Evolutionary conservation across 2,888 invertebrate genomes (phyloP), one percentile per base, ranked within the genome.

Genomic region (Stramonita haemastoma): DNA sequence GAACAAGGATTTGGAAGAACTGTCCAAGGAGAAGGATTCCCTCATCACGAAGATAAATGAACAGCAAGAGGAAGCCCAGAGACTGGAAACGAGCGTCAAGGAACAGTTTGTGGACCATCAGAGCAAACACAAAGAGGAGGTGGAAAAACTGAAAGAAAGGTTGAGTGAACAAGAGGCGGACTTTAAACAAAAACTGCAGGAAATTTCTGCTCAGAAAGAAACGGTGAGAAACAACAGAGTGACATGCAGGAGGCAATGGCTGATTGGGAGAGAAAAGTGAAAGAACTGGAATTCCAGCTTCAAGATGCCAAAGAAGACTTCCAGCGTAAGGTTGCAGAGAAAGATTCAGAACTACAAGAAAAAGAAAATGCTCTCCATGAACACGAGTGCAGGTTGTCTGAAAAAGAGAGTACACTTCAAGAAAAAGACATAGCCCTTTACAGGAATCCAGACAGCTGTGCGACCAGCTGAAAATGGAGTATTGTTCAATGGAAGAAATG

Each of bases 81-180:
- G 89, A 26, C 56, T 93, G 89, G 92, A 93, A 87, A 91, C 93
- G 56, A 92, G 93, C 86, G 93, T 94, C 90, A 93, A 92, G 90
- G 92, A 92, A 77, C 91, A 94, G 89, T 93, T 95, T 89, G 93
- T 94, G 86, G 93, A 94, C 87, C 93, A 94, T 86, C 94, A 95
- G 90, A 90, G 91, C 34, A 93, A 94, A 81, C 93, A 92, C 89
- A 95, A 95, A 89, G 94, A 94, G 29, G 93, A 91, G 26, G 92
- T 94, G 88, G 91, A 90, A 19, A 94, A 94, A 91, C 89, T 95
- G 90, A 94, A 94, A 90, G 94, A 94, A 46, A 46, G 8, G 46
- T 46, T 46, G 46, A 46, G 46, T 46, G 46, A 46, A 46, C 46
- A 46, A 46, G 46, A 46, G 46, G 46, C 46, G 2, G 91, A 92